phyloP scores from a whole-genome alignment of 2,888 invertebrate genomes.

The Myopa testacea region DNA sequence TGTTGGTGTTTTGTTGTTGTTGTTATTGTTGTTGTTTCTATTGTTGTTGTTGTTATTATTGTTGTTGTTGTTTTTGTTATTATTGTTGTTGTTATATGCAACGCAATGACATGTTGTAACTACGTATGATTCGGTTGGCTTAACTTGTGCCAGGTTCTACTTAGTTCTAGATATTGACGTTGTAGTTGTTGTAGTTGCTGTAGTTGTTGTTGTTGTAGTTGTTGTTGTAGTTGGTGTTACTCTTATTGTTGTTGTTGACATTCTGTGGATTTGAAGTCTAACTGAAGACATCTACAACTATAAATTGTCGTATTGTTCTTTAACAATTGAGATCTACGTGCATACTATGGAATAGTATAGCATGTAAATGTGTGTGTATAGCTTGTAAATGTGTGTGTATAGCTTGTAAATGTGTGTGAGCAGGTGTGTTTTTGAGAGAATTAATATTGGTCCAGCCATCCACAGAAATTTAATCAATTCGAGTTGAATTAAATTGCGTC shows the following conservation, averaged over 20 bases:
- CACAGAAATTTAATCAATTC: constrained; percentile 1
- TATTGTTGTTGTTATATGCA: neutral
- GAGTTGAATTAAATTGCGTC: neutral
- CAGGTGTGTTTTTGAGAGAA: constrained; percentile 16
- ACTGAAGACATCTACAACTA: neutral
- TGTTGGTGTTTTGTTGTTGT: neutral
- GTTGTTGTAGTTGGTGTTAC: too few relatives aligned
- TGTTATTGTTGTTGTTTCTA: neutral
- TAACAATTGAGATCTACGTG: constrained; percentile 11
- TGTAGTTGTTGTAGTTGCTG: too few relatives aligned
- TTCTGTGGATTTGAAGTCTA: neutral
- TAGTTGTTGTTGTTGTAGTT: too few relatives aligned
- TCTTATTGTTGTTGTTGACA: neutral
- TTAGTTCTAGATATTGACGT: too few relatives aligned
- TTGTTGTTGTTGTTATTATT: neutral
- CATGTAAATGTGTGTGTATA: neutral
- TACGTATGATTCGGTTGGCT: too few relatives aligned
- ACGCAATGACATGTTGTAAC: neutral
- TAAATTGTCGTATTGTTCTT: constrained; percentile 15
- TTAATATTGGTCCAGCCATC: neutral
- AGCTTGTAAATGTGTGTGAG: too few relatives aligned
- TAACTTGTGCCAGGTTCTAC: too few relatives aligned
- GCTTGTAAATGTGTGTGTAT: neutral
- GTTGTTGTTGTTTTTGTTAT: neutral
- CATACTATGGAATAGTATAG: neutral